These are phyloP conservation scores for Euura saliciscinereae DNA, from an alignment of 1,140 invertebrate species.

Conservation along the genomic window DNA sequence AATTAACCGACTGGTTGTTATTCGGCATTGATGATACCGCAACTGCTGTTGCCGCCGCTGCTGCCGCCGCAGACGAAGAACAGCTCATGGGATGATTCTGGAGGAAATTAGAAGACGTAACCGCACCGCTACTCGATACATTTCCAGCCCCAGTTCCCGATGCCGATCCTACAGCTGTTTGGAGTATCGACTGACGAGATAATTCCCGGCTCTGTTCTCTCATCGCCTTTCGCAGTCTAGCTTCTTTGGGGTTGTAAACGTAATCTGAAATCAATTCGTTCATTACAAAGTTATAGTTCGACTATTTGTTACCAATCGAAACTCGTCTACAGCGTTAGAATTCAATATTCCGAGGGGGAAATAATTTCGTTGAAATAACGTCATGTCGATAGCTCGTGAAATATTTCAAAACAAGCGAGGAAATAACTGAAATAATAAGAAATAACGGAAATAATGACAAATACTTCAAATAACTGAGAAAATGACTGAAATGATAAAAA, in stretches of 20 bases:
- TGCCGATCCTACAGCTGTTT: conserved; percentile 34
- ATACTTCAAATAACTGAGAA: too few species aligned
- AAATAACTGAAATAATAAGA: too few species aligned
- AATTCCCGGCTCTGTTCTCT: conserved; percentile 60
- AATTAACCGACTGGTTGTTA: conserved; percentile 40
- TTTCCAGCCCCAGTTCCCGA: conserved; percentile 27
- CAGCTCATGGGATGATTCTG: conserved; percentile 39
- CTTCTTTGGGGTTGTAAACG: conserved; percentile 71
- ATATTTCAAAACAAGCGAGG: too few species aligned
- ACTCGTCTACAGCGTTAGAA: too few species aligned
- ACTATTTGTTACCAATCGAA: too few species aligned
- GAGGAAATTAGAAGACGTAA: conserved; percentile 33
- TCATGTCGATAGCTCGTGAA: too few species aligned
- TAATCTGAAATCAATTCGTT: conserved; percentile 59
- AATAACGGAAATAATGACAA: too few species aligned
- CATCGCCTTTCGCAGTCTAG: conserved; percentile 66
- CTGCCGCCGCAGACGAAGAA: conserved; percentile 29
- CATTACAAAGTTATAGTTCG: neutral
- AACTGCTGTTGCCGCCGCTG: conserved; percentile 28
- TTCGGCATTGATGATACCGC: conserved; percentile 34
- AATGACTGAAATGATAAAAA: too few species aligned
- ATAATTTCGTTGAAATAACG: too few species aligned
- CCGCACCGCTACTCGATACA: conserved; percentile 48
- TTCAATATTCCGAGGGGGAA: too few species aligned
- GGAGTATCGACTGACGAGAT: conserved; percentile 51